Conservation (phyloP, 2,113 vertebrate species). For the Campylorhamphus procurvoides region DNA sequence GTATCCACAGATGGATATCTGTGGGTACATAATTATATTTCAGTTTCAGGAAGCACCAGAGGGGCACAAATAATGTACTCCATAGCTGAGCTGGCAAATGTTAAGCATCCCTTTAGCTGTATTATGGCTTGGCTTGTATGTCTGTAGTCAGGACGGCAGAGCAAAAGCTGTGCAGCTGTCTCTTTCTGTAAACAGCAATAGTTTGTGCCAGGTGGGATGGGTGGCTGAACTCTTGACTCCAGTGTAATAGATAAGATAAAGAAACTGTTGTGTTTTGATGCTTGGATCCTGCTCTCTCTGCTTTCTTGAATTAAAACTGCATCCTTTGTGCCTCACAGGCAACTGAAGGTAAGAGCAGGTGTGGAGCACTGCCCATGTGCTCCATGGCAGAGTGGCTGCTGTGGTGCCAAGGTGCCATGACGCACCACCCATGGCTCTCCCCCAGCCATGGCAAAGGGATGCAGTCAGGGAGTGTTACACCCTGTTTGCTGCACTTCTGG, state of each 20-base stretch:
- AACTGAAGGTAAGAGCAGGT: neutral
- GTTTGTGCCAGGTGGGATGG: neutral
- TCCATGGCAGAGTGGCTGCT: fast-evolving
- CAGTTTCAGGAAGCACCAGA: neutral
- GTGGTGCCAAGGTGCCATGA: fast-evolving
- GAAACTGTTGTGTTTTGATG: neutral
- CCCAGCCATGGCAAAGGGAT: fast-evolving
- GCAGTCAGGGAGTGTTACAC: fast-evolving
- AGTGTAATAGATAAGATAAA: neutral
- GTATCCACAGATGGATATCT: neutral
- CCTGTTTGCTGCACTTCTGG: neutral
- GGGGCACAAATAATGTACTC: neutral
- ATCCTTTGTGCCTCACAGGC: neutral
- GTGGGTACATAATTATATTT: neutral
- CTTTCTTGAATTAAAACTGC: neutral
- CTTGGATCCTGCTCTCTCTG: neutral
- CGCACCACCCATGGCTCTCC: fast-evolving
- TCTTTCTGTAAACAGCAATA: neutral
- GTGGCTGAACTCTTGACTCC: neutral
- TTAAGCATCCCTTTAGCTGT: neutral
- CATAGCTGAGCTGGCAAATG: neutral
- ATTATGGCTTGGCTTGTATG: neutral
- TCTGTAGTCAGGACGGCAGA: neutral
- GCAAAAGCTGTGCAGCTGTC: neutral
- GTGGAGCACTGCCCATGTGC: fast-evolving